Conservation (phyloP, 2,113 vertebrate genomes). For the Microtus montanus region DNA sequence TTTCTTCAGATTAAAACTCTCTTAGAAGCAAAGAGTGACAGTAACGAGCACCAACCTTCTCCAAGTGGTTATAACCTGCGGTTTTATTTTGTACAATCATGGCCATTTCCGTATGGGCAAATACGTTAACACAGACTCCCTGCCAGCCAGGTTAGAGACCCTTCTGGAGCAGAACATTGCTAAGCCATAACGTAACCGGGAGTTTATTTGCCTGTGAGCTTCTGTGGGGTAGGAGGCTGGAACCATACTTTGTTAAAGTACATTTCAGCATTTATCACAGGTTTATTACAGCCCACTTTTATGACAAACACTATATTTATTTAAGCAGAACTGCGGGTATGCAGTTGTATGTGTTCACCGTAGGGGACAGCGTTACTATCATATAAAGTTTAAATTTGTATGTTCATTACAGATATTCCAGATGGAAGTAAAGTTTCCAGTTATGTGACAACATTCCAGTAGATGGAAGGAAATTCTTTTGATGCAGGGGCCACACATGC, state of each 20-base stretch:
- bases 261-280: background rate
- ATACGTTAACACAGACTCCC: background rate
- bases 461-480: slow-evolving; percentile 37
- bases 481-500: background rate
- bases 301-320: background rate
- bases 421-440: slow-evolving; percentile 19
- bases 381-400: slow-evolving; percentile 49
- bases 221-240: background rate
- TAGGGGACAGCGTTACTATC: background rate
- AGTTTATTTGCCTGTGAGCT: slow-evolving; percentile 36
- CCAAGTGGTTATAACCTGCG: background rate
- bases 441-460: background rate
- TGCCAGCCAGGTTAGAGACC: background rate
- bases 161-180: background rate
- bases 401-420: background rate
- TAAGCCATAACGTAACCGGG: background rate
- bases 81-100: slow-evolving; percentile 38
- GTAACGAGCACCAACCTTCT: background rate
- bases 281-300: slow-evolving; percentile 10
- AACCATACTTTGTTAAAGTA: slow-evolving; percentile 14
- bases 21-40: slow-evolving; percentile 32
- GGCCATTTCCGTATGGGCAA: background rate
- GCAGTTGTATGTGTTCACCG: background rate
- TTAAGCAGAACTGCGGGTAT: background rate
- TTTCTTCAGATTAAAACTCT: slow-evolving; percentile 20